Evolutionary conservation across 2,113 vertebrate species (phyloP), one percentile per base, ranked within the genome.

Genomic region (Uria lomvia): DNA sequence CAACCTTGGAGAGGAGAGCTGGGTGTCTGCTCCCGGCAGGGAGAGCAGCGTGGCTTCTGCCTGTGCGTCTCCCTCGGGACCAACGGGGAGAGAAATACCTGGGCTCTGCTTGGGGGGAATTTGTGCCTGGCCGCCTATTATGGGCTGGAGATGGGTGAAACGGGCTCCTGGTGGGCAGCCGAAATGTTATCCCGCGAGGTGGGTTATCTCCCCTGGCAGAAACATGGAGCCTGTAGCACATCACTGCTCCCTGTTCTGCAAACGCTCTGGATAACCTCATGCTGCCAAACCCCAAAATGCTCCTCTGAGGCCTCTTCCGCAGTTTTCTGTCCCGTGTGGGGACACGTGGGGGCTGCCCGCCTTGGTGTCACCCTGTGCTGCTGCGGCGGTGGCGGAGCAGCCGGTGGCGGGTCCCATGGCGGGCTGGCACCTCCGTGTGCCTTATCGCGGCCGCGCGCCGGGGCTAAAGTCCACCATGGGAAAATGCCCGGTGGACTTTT

Each of bases 401-500:
- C 68, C 5, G 3, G 5, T 16, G 70, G 63, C 20, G 3, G 79
- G 67, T 94, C 90, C 40, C 32, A 3, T 1, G 9, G 74, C 12
- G 5, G 49, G 91, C 86, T 79, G 96, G 94, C 96, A 90, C 47
- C 78, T 94, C 74, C 7, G 5, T 2, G 5, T 1, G 91, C 5
- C n/a, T 96, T 95, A 95, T 95, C 92, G 5, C 63, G 8, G 73
- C 90, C 4, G 6, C 0, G 34, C 30, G 18, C 36, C 3, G 11
- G 92, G 96, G 85, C 53, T 95, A 88, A 97, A 96, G 96, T 95
- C 96, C 95, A 42, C 6, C 8, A 38, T 70, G 92, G 88, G 94
- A 95, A 93, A 93, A 55, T 93, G 88, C 95, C 95, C 4, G 2
- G 72, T 93, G 96, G 96, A 97, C 96, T 96, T 96, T 96, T 88